Base-by-base conservation (phyloP, 2,113 vertebrate genomes). In the Condylura cristata region DNA sequence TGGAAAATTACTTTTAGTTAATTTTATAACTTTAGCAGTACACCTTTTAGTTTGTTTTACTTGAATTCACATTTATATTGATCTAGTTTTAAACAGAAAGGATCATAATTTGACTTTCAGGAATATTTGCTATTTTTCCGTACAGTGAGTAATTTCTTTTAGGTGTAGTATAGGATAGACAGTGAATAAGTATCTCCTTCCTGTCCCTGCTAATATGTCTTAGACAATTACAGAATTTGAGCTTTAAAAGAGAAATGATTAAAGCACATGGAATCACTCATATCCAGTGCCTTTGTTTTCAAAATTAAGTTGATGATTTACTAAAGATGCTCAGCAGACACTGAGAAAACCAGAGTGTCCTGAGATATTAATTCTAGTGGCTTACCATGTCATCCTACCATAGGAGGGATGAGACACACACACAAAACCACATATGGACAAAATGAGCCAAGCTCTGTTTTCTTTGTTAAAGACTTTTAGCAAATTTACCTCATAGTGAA, bases 401-500 rank as follows among this genome's bases (percentile, higher is more conserved):
- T 17, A 48, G 65, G 76, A 96, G 60, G 65, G 0, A 2, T n/a
- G 34, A 72, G 41, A 72, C 66, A 65, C 44, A 94, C 68, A 32
- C 68, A 70, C 34, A 78, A 80, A 81, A 17, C 60, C 9, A 8
- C 76, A 24, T 30, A 7, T 18, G 18, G 60, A 46, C 53, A 44
- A 65, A 86, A 89, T 18, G 63, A 95, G 75, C 24, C 74, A n/a
- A 63, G 61, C 61, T 53, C 81, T 51, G 26, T 46, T 90, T 65
- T 74, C 97, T 96, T 96, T 97, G 92, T 94, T 90, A 70, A 76
- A 81, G 85, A 63, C 70, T 65, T 94, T 72, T 63, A 94, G 72
- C 56, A 96, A 96, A 97, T 96, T 90, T 92, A 95, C 92, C 88
- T 92, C 96, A 90, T 61, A 60, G 85, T 39, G 96, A 71, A 95